These are phyloP conservation scores for Drosophila mojavensis DNA, from an alignment of 1,140 invertebrate species.

Conservation along the genomic window DNA sequence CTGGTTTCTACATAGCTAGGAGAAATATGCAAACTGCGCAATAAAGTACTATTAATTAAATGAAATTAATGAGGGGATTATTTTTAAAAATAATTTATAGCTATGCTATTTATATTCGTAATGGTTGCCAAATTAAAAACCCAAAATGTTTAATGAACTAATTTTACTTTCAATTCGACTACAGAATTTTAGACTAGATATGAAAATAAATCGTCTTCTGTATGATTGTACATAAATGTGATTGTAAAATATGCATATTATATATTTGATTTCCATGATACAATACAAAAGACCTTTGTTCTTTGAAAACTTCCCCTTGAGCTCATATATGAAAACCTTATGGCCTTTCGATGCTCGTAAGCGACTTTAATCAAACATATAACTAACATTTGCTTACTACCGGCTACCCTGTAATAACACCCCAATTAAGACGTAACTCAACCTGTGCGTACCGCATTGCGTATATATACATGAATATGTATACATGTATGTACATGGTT, in stretches of 20 bases:
- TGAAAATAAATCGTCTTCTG: no score
- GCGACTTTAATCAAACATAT: neutral
- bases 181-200: no score
- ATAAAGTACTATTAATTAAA: neutral
- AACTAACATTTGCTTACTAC: conserved; percentile 16
- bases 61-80: neutral
- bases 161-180: no score
- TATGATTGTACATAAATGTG: no score
- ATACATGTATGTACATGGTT: no score
- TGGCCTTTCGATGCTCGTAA: neutral
- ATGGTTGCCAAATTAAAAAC: no score
- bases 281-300: no score
- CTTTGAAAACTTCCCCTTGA: no score
- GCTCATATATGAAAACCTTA: neutral
- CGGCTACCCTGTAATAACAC: conserved; percentile 32
- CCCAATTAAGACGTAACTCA: conserved; percentile 42
- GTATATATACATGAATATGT: neutral
- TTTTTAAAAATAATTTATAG: neutral
- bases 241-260: no score
- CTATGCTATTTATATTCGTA: neutral
- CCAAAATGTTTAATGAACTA: no score
- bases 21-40: neutral
- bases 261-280: no score
- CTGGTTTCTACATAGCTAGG: neutral
- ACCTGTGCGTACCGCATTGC: neutral